Percentiles rank a stretch among this genome's conserved stretches.
phyloP scores from a whole-genome alignment of 2,888 invertebrate genomes.

The Acanthacorydalis orientalis region DNA sequence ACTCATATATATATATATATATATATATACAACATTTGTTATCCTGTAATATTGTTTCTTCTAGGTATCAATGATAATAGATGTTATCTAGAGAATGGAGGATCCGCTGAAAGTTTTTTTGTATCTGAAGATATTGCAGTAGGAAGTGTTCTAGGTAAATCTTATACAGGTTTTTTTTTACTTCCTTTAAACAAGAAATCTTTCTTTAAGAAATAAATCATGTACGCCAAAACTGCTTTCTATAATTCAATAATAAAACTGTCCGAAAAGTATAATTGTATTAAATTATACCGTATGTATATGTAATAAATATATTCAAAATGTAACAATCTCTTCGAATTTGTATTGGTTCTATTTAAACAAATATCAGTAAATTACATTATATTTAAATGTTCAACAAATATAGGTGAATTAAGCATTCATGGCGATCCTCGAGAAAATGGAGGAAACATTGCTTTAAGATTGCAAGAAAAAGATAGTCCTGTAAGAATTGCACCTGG shows the following conservation, averaged over 20 bases:
- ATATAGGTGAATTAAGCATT: constrained; percentile 43
- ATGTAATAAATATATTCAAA: too few relatives aligned
- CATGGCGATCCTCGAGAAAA: constrained; percentile 55
- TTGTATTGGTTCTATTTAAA: too few relatives aligned
- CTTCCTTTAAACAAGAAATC: not conserved
- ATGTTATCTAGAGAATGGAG: constrained; percentile 80
- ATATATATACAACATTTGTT: not conserved
- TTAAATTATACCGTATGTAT: not conserved
- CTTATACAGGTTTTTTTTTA: not conserved
- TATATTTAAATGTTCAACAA: constrained; percentile 25
- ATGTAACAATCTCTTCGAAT: too few relatives aligned
- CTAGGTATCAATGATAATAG: constrained; percentile 42
- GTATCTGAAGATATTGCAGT: constrained; percentile 72
- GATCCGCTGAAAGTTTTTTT: constrained; percentile 80
- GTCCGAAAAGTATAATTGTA: too few relatives aligned
- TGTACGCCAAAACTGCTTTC: not conserved
- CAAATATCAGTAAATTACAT: too few relatives aligned
- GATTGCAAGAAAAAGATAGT: constrained; percentile 62
- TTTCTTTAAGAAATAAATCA: not conserved
- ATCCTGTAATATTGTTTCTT: not conserved
- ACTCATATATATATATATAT: not conserved
- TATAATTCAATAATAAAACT: too few relatives aligned
- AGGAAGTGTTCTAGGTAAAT: constrained; percentile 55
- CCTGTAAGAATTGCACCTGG: constrained; percentile 62
- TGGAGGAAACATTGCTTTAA: constrained; percentile 57